Evolutionary conservation across 2,113 vertebrate genomes (phyloP), one percentile per base, ranked within the genome.

Genomic region (Tretioscincus oriximinensis): DNA sequence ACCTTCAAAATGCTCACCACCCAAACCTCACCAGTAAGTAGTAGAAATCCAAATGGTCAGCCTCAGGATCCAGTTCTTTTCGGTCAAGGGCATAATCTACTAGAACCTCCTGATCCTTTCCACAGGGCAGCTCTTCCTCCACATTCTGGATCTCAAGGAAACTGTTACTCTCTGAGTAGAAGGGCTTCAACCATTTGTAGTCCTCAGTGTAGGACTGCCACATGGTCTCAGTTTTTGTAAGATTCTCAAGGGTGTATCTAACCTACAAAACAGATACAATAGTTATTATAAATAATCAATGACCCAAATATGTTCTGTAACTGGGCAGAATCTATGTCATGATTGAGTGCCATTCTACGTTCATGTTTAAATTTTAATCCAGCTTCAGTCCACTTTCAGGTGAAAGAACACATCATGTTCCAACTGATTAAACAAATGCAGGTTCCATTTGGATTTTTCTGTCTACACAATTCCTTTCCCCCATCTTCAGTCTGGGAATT

Each of bases 91-190:
- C 76, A 29, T 95, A 95, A 76, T 94, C 87, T 80, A 94, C 93
- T 28, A 76, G 79, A 0, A 92, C 80, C 61, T 93, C 79, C 12
- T 93, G 93, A 18, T 86, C 77, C 64, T 85, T 77, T 18, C 71
- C 84, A 80, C 93, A 95, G 21, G 76, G 14, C 73, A 93, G 82
- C 61, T 28, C 47, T 11, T 77, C 81, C 1, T 74, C 1, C 22
- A 69, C 72, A 22, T 41, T 77, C 24, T 63, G 76, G 73, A 95
- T 91, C 86, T 87, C 82, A 7, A 94, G 80, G 66, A 94, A 93
- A 70, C 92, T 94, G 60, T 51, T 49, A 1, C 91, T 93, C 29
- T 91, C 89, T 3, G 78, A 93, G 80, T 94, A 93, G 86, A 93
- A 95, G 60, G 93, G 87, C 35, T 65, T 78, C 74, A 95, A 78